Evolutionary conservation across 1,140 invertebrate species (phyloP), one percentile per base, ranked within the genome.

Genomic region (Diorhabda sublineata): DNA sequence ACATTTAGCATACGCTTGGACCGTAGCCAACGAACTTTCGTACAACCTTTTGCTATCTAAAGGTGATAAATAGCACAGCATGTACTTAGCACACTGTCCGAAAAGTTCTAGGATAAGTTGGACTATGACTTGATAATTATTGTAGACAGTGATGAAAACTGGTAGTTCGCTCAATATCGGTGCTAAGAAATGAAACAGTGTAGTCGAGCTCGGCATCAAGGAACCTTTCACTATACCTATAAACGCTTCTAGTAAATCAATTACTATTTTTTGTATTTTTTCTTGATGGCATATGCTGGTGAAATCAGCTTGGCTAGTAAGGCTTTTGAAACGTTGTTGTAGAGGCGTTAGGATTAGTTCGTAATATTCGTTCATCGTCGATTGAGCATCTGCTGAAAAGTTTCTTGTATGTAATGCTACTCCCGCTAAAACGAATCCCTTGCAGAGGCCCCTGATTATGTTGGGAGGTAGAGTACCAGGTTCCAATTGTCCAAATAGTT

Each of bases 121-220:
- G 26, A 95, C 90, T 65, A 96, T 87, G 67, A 90, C 86, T 61
- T 90, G 89, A 82, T 93, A 94, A 82, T 93, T 93, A 81, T 92
- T 91, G 78, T 93, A 95, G 3, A 91, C 76, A 65, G 85, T 88
- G 42, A 94, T 76, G 42, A 94, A 82, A 45, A 85, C 84, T 2
- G 90, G 87, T 72, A 90, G 81, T 76, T 91, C 88, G 9, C 84
- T 82, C 64, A 94, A 75, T 11, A 92, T 81, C 0, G 87, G 87
- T 56, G 84, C 83, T 2, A 91, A 78, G 77, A 90, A 87, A 68
- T 85, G 81, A 78, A 90, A 92, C 5, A 93, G 79, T 11, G 85
- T 80, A 64, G 87, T 80, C 52, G 87, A 84, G 56, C 87, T 87
- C 6, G 84, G 77, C 43, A 87, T 84, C 75, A 87, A 78, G 60